A percentile compares a stretch with the other conserved stretches of the same genome.
Evolutionary conservation across 2,888 invertebrate genomes (phyloP).

Genomic region (Xylocampa areola): DNA sequence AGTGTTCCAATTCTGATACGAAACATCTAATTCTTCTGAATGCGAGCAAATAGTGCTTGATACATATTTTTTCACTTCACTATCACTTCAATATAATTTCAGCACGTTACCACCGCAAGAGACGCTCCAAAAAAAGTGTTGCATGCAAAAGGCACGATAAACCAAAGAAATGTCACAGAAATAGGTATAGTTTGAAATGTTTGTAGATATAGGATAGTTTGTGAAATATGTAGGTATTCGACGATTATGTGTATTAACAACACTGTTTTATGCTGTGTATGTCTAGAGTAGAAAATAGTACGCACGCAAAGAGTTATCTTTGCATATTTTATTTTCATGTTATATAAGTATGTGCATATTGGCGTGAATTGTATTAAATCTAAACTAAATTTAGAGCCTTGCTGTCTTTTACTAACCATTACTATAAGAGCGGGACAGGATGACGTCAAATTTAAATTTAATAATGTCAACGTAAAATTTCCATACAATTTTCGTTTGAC

Average conservation of each 20-base stretch:
- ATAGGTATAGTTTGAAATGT: constrained; percentile 75
- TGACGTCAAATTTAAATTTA: too few relatives aligned
- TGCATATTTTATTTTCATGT: too few relatives aligned
- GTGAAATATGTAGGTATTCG: not conserved
- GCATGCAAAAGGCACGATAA: constrained; percentile 83
- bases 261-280: too few relatives aligned
- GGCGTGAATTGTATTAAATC: too few relatives aligned
- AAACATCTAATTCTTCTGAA: constrained; percentile 17
- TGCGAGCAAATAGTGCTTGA: constrained; percentile 13
- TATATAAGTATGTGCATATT: not conserved
- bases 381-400: too few relatives aligned
- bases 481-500: too few relatives aligned
- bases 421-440: too few relatives aligned
- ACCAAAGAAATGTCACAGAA: constrained; percentile 85
- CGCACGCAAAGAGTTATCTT: too few relatives aligned
- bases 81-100: constrained; percentile 64
- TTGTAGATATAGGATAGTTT: constrained; percentile 17
- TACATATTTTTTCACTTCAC: constrained; percentile 2
- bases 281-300: too few relatives aligned
- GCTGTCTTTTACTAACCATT: too few relatives aligned
- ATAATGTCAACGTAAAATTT: too few relatives aligned
- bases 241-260: too few relatives aligned
- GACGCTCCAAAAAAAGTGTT: constrained; percentile 86
- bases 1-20: constrained; percentile 17
- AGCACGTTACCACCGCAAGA: constrained; percentile 84